Conservation (phyloP, 2,797 vertebrate species). For the Benthosema pterotum region DNA sequence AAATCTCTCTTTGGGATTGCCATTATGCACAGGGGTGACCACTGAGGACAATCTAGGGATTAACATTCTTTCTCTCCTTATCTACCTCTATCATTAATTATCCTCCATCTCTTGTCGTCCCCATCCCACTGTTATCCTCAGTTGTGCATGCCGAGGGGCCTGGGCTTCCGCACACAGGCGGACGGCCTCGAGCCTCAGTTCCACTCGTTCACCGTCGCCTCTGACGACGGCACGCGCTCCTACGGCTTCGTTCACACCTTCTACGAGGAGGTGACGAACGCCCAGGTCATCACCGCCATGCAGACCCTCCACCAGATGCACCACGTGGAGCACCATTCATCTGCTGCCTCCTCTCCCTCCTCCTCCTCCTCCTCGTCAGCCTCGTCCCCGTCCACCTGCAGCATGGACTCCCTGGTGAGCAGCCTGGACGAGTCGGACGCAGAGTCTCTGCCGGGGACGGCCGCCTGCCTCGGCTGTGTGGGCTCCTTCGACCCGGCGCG, state of each 20-base stretch:
- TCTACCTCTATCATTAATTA: not conserved
- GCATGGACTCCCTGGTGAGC: constrained; percentile 95
- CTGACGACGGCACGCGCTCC: constrained; percentile 90
- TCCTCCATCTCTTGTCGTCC: constrained; percentile 5
- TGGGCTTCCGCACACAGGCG: constrained; percentile 91
- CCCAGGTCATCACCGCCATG: constrained; percentile 94
- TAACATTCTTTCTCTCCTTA: constrained; percentile 1
- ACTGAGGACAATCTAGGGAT: not conserved
- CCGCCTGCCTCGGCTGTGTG: constrained; percentile 72
- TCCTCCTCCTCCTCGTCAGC: constrained; percentile 82
- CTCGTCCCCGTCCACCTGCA: constrained; percentile 91
- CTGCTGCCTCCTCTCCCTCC: constrained; percentile 78
- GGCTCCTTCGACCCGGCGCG: constrained; percentile 85
- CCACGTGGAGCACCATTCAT: constrained; percentile 89
- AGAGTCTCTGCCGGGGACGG: constrained; percentile 68
- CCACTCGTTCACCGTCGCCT: constrained; percentile 92
- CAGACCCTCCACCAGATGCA: constrained; percentile 97
- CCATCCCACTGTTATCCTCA: constrained; percentile 52
- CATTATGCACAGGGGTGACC: too few species aligned
- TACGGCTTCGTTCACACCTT: constrained; percentile 97
- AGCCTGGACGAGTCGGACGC: constrained; percentile 88
- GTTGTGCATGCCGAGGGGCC: constrained; percentile 97
- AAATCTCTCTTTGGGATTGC: not conserved
- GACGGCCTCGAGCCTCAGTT: constrained; percentile 89
- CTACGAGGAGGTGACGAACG: constrained; percentile 93